Evolutionary conservation across 2,888 invertebrate genomes (phyloP).

Genomic region (Mesopsocus fuscifrons): DNA sequence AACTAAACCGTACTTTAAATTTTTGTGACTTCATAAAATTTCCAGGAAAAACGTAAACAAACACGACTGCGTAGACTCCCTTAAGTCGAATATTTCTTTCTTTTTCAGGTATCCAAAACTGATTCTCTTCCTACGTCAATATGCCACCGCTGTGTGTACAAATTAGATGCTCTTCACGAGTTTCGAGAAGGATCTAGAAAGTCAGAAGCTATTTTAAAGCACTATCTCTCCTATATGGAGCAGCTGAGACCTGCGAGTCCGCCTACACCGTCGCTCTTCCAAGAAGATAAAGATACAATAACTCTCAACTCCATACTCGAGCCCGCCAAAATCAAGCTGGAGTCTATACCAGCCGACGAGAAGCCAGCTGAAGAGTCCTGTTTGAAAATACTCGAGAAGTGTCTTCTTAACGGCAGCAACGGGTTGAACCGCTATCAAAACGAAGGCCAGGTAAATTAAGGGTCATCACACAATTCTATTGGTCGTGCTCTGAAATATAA

Average conservation of each 20-base stretch:
- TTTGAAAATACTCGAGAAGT: constrained; percentile 7
- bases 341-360: neutral
- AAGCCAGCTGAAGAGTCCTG: neutral
- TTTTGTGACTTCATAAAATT: too few species aligned
- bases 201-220: constrained; percentile 52
- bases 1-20: too few species aligned
- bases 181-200: constrained; percentile 59
- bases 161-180: constrained; percentile 53
- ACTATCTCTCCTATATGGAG: constrained; percentile 53
- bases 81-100: too few species aligned
- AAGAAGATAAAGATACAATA: constrained; percentile 3
- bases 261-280: too few species aligned
- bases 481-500: too few species aligned
- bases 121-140: constrained; percentile 60
- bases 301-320: constrained; percentile 2
- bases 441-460: too few species aligned
- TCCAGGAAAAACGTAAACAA: too few species aligned
- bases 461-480: too few species aligned
- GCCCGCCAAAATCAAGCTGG: neutral
- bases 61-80: too few species aligned
- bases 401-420: constrained; percentile 7
- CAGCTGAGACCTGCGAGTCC: constrained; percentile 21
- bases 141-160: constrained; percentile 55
- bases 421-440: constrained; percentile 1
- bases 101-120: constrained; percentile 48